Conservation (phyloP, 2,113 vertebrate genomes). For the Colossoma macropomum region DNA sequence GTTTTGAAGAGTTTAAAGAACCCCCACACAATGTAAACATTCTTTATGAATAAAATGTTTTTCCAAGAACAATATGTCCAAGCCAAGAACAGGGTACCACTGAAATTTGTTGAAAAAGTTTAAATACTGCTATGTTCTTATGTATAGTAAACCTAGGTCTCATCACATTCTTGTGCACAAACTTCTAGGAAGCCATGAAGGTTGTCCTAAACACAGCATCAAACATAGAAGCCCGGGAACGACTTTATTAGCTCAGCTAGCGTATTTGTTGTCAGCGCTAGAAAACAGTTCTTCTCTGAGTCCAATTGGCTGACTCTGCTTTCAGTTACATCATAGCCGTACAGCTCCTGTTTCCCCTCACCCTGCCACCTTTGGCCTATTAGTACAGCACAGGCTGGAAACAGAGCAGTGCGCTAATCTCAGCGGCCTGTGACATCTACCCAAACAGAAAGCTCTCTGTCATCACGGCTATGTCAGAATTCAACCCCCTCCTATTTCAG, state of each 20-base stretch:
- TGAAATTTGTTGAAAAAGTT: background rate
- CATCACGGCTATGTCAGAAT: background rate
- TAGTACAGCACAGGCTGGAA: slow-evolving; percentile 13
- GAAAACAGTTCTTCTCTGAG: slow-evolving; percentile 1
- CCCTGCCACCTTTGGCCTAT: slow-evolving; percentile 16
- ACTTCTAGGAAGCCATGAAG: background rate
- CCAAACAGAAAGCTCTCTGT: slow-evolving; percentile 36
- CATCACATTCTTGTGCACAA: background rate
- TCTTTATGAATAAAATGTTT: too few relatives aligned
- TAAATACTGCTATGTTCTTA: background rate
- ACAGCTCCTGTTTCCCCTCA: slow-evolving; percentile 30
- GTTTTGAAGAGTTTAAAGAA: too few relatives aligned
- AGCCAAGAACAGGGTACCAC: too few relatives aligned
- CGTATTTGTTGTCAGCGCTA: slow-evolving; percentile 18
- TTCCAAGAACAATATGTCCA: too few relatives aligned
- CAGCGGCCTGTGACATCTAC: background rate
- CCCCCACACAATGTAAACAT: too few relatives aligned
- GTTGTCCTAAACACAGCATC: background rate
- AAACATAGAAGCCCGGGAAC: background rate
- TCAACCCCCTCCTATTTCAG: background rate
- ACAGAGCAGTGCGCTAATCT: slow-evolving; percentile 7
- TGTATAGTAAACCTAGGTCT: background rate
- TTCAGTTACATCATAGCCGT: slow-evolving; percentile 24
- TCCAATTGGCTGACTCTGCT: slow-evolving; percentile 21
- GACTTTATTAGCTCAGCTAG: slow-evolving; percentile 2